phyloP scores from a whole-genome alignment of 2,113 vertebrate species.

The Coptodon bakossiorum region DNA sequence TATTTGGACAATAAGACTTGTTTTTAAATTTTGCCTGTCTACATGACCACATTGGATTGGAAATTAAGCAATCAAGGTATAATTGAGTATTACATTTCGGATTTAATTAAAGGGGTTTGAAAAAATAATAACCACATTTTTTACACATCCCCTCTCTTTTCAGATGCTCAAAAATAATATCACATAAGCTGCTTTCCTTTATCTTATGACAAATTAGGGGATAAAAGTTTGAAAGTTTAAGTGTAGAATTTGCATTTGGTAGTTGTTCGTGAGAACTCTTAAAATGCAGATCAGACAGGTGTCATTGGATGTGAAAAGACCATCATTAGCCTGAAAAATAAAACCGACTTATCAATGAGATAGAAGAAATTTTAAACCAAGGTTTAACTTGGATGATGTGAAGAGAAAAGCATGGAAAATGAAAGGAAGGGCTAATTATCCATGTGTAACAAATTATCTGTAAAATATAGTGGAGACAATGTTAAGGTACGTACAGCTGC shows the following conservation, averaged over 20 bases:
- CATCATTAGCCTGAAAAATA: background rate
- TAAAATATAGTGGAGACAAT: background rate
- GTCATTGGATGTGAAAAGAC: background rate
- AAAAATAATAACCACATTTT: background rate
- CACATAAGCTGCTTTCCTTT: background rate
- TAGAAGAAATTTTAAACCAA: background rate
- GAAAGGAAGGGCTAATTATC: background rate
- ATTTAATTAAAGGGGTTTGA: background rate
- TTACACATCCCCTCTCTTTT: background rate
- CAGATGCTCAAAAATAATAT: background rate
- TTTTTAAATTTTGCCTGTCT: background rate
- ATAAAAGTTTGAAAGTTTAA: background rate
- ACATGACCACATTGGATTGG: background rate
- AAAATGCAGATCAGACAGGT: background rate
- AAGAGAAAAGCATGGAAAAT: background rate
- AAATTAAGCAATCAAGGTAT: background rate
- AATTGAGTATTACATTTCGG: background rate
- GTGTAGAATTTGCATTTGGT: background rate
- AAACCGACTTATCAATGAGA: background rate
- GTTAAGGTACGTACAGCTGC: background rate
- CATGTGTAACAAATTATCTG: background rate
- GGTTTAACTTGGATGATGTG: background rate
- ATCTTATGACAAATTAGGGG: background rate
- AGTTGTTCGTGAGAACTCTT: background rate
- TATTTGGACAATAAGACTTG: background rate